Evolutionary conservation across 2,797 vertebrate species (phyloP).

Genomic region (Dallia pectoralis): DNA sequence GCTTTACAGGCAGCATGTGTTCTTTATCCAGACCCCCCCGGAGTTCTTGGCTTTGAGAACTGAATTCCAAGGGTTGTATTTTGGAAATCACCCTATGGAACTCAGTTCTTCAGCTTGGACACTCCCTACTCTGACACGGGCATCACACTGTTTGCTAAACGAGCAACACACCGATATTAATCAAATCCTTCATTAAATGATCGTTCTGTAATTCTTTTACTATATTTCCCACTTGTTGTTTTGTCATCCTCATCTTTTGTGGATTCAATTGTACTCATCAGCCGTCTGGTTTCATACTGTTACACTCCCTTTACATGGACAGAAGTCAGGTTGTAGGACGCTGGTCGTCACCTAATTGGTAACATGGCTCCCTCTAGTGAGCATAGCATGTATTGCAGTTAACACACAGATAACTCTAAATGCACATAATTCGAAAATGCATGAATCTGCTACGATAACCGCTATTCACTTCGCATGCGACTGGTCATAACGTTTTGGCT

Average conservation of each 20-base stretch:
- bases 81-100: slow-evolving; percentile 46
- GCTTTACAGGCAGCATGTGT: background rate
- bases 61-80: slow-evolving; percentile 61
- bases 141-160: background rate
- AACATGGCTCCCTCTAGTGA: background rate
- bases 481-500: no score
- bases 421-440: background rate
- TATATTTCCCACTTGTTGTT: no score
- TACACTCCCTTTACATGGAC: no score
- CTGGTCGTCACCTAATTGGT: no score
- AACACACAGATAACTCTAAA: background rate
- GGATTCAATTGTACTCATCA: no score
- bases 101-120: slow-evolving; percentile 60
- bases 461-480: no score
- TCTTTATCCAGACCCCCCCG: background rate
- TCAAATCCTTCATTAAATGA: no score
- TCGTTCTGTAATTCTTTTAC: no score
- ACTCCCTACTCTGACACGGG: slow-evolving; percentile 16
- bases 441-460: background rate
- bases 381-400: background rate
- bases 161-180: no score
- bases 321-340: no score
- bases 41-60: slow-evolving; percentile 62
- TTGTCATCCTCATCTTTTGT: no score
- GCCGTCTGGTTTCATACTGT: no score